Conservation (phyloP, 2,113 vertebrate genomes). For the Nansenia antarctica region DNA sequence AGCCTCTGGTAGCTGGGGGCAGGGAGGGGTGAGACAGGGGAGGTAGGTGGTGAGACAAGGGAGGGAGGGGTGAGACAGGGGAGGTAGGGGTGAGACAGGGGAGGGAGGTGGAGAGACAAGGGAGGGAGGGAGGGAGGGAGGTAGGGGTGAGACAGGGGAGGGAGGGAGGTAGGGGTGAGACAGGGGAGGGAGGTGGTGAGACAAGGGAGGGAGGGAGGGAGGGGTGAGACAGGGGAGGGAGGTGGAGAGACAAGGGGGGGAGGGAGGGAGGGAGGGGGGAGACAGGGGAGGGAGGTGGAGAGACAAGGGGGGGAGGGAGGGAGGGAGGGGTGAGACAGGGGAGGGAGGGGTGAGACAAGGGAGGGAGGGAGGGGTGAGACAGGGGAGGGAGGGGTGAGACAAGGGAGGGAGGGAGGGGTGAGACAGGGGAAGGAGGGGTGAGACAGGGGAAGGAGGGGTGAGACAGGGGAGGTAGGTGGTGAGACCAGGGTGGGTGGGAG, state of each 20-base stretch:
- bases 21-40: slow-evolving; percentile 45
- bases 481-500: slow-evolving; percentile 54
- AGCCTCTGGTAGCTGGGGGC: slow-evolving; percentile 98
- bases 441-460: too few species aligned
- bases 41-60: slow-evolving; percentile 50
- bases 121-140: slow-evolving; percentile 73
- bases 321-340: slow-evolving; percentile 70
- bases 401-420: slow-evolving; percentile 57
- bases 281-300: slow-evolving; percentile 53
- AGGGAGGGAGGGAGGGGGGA: slow-evolving; percentile 70
- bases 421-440: slow-evolving; percentile 60
- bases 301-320: too few species aligned
- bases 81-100: slow-evolving; percentile 71
- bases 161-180: slow-evolving; percentile 68
- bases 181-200: slow-evolving; percentile 52
- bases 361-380: slow-evolving; percentile 55
- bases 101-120: slow-evolving; percentile 36
- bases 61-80: slow-evolving; percentile 73
- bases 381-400: slow-evolving; percentile 65
- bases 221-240: slow-evolving; percentile 73
- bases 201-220: slow-evolving; percentile 60
- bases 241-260: slow-evolving; percentile 48
- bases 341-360: too few species aligned
- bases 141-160: too few species aligned
- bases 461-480: slow-evolving; percentile 65